A percentile compares a stretch with the other conserved stretches of the same genome.
Conservation (phyloP, 1,140 invertebrate species). For the Gonatopus flavifemur region DNA sequence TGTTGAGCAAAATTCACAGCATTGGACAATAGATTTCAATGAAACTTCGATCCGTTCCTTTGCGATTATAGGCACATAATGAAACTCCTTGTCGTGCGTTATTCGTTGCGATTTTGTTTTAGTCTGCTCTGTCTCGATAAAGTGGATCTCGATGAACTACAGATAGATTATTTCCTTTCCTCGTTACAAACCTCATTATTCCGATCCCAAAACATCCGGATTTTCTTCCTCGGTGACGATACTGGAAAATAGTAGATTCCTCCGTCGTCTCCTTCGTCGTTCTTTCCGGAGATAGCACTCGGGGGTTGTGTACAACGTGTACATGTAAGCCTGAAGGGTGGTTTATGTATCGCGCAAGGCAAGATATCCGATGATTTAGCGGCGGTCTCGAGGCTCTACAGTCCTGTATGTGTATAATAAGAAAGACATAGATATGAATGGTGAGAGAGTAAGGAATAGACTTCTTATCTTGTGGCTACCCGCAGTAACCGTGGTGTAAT, state of each 20-base stretch:
- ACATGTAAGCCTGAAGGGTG: constrained; percentile 55
- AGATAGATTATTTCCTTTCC: too few species aligned
- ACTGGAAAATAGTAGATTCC: too few species aligned
- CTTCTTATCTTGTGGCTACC: constrained; percentile 51
- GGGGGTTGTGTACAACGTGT: constrained; percentile 30
- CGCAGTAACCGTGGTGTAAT: constrained; percentile 56
- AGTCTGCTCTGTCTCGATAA: too few species aligned
- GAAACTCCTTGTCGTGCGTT: too few species aligned
- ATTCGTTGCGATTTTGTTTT: too few species aligned
- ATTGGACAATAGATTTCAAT: too few species aligned
- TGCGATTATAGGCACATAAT: too few species aligned
- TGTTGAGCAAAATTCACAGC: too few species aligned
- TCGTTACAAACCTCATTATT: neutral
- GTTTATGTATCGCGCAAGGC: constrained; percentile 57
- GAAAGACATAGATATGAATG: too few species aligned
- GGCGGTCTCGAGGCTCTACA: constrained; percentile 42
- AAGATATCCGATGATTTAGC: constrained; percentile 61
- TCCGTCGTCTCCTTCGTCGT: too few species aligned
- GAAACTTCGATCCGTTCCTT: neutral
- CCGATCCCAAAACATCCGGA: constrained; percentile 14
- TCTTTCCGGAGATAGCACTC: constrained; percentile 22
- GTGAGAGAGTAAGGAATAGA: constrained; percentile 39
- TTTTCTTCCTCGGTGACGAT: constrained; percentile 12
- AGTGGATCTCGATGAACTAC: too few species aligned
- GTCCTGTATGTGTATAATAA: too few species aligned